Base-by-base conservation (phyloP, 1,140 invertebrate species). In the Aporrectodea caliginosa region DNA sequence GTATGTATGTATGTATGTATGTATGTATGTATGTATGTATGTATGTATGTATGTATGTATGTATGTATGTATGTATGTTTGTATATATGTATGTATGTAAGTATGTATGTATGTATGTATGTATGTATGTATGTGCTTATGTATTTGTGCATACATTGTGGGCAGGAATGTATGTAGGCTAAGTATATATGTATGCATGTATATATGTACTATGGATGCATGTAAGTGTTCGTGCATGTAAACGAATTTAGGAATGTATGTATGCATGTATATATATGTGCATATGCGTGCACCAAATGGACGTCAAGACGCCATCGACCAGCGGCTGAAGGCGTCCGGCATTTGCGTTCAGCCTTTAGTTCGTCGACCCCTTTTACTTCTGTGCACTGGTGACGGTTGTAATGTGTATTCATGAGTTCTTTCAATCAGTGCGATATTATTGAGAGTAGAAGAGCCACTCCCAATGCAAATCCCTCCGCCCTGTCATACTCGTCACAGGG, bases 1-100 rank as follows among this genome's bases (percentile, higher is more conserved):
- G 58, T 68, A 68, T 68, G 58, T 68, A 68, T 68, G 58, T 68
- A 68, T 68, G 58, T 68, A 68, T 68, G 58, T 68, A 68, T 68
- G 58, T 68, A 68, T 68, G 58, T 68, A 68, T 68, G 58, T 68
- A 68, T 68, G 58, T 68, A 68, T 68, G 58, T 68, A 68, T 68
- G 58, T 68, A 68, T 68, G 58, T 68, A 68, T 68, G 58, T 68
- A 68, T 68, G 58, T 68, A 68, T 68, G 58, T 68, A 68, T 68
- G 58, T 68, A 68, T 68, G 58, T 68, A 68, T 68, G 58, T 68
- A 68, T 68, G 58, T 68, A 68, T n/a, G n/a, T n/a, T n/a, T n/a
- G n/a, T n/a, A n/a, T n/a, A n/a, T n/a, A n/a, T n/a, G n/a, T n/a
- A n/a, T 68, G 58, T 68, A 68, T 68, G 58, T 68, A 68, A 16